Percentiles rank a stretch among this genome's conserved stretches.
These are phyloP conservation scores for Drosophila malerkotliana DNA, from an alignment of 1,140 invertebrate species.

Conservation along the genomic window DNA sequence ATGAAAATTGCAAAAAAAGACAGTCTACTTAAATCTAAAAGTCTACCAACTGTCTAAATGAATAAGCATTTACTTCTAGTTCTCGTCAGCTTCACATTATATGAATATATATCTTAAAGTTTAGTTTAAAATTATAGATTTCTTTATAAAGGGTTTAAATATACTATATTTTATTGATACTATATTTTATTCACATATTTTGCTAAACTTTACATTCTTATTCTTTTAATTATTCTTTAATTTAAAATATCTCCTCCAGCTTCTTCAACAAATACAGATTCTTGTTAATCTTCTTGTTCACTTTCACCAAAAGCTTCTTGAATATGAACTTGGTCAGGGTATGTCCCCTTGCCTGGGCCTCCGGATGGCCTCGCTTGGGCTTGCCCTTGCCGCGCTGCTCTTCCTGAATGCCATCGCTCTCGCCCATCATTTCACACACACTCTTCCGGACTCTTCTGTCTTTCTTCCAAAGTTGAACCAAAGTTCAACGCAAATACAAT, in stretches of 20 bases:
- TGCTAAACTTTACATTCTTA: too few relatives aligned
- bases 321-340: neutral
- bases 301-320: neutral
- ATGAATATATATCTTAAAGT: too few relatives aligned
- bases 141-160: too few relatives aligned
- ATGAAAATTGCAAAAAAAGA: too few relatives aligned
- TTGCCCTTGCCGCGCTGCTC: neutral
- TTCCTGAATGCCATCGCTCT: neutral
- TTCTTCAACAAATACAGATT: neutral
- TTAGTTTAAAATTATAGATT: too few relatives aligned
- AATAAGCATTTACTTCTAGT: too few relatives aligned
- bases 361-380: neutral
- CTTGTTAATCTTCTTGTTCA: neutral
- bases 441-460: neutral
- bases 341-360: neutral
- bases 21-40: too few relatives aligned
- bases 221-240: too few relatives aligned
- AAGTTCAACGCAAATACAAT: conserved; percentile 82
- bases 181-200: too few relatives aligned
- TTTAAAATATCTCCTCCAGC: neutral
- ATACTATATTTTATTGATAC: too few relatives aligned
- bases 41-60: too few relatives aligned
- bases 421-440: conserved; percentile 42
- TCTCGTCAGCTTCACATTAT: too few relatives aligned
- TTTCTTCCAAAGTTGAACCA: conserved; percentile 17